Evolutionary conservation across 2,797 vertebrate genomes (phyloP).

Genomic region (Tapirus indicus): DNA sequence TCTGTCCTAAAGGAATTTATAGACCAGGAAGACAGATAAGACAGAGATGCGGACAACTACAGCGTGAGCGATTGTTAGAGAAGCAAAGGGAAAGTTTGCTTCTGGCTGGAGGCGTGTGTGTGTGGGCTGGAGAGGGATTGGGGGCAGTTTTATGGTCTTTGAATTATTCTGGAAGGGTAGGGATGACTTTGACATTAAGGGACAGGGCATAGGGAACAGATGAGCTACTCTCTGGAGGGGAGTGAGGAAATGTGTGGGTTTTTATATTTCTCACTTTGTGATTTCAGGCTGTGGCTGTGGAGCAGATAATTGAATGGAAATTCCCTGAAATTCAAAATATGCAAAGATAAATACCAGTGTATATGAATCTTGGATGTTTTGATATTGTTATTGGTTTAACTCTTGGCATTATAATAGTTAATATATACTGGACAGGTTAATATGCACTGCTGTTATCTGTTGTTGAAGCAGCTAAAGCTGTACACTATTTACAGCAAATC

Average conservation of each 20-base stretch:
- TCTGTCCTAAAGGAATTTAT: background rate
- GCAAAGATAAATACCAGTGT: background rate
- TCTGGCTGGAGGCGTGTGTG: background rate
- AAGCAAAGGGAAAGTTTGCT: background rate
- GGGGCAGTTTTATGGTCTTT: background rate
- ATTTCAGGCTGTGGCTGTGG: background rate
- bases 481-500: background rate
- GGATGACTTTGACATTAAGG: background rate
- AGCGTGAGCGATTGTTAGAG: background rate
- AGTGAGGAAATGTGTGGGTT: background rate
- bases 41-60: background rate
- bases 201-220: background rate
- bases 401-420: background rate
- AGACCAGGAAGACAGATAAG: background rate
- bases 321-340: constrained; percentile 1
- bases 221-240: background rate
- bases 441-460: background rate
- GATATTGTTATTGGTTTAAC: background rate
- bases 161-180: background rate
- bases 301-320: background rate
- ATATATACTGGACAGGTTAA: background rate
- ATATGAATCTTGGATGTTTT: background rate
- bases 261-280: background rate
- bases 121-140: no score
- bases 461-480: background rate